These are phyloP conservation scores for Nymphalis io DNA, from an alignment of 1,140 invertebrate genomes.

Conservation along the genomic window DNA sequence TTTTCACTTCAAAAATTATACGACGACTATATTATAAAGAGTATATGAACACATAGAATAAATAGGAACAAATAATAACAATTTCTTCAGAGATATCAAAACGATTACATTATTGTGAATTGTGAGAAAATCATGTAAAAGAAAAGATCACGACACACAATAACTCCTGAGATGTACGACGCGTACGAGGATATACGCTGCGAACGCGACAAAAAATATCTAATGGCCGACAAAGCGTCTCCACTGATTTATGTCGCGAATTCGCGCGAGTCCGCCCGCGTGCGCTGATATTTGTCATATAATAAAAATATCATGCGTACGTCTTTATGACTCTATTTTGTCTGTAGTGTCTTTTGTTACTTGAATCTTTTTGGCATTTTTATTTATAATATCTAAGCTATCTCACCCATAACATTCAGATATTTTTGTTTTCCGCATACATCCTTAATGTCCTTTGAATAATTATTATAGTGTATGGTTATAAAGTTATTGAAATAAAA, in stretches of 20 bases:
- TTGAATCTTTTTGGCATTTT: not conserved
- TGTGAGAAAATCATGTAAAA: not conserved
- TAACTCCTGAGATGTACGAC: not conserved
- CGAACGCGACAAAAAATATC: not conserved
- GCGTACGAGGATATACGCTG: not conserved
- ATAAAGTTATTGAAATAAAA: no score
- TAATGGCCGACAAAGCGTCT: slow-evolving; percentile 6
- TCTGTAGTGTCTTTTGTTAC: not conserved
- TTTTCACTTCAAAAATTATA: no score
- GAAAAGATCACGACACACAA: not conserved
- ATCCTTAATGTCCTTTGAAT: no score
- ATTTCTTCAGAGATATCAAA: no score
- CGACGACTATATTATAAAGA: no score
- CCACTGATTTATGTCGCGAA: slow-evolving; percentile 8
- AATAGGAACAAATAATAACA: no score
- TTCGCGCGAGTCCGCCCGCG: not conserved
- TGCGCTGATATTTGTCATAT: not conserved
- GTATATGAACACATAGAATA: no score
- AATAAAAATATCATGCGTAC: not conserved
- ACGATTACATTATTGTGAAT: no score
- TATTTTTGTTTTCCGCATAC: no score
- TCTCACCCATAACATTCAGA: no score
- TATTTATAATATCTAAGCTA: not conserved
- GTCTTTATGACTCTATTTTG: not conserved
- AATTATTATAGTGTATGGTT: no score